These are phyloP conservation scores for Leiothrix lutea DNA, from an alignment of 2,113 vertebrate genomes.

Conservation along the genomic window DNA sequence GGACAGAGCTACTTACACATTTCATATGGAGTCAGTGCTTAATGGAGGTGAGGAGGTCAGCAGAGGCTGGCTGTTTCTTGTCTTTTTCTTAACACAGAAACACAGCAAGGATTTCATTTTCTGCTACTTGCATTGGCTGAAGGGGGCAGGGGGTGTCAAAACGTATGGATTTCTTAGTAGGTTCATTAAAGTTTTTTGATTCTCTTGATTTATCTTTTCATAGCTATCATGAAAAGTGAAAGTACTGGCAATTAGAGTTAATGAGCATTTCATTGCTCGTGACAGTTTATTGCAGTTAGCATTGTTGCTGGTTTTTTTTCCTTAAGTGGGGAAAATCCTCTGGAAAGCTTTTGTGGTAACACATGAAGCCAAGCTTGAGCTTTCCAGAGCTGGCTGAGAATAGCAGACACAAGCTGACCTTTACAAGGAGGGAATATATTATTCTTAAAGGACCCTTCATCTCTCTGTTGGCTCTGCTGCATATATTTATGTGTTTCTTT, in stretches of 20 bases:
- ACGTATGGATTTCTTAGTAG: slow-evolving; percentile 61
- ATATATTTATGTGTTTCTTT: neutral
- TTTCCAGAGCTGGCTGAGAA: neutral
- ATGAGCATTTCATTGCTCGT: slow-evolving; percentile 68
- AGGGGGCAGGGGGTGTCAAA: slow-evolving; percentile 43
- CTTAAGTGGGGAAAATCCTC: neutral
- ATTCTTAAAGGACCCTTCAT: neutral
- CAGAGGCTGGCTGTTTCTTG: neutral
- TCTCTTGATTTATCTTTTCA: slow-evolving; percentile 65
- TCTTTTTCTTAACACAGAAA: slow-evolving; percentile 31
- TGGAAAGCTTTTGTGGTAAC: neutral
- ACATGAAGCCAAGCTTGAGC: neutral
- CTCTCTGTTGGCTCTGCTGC: neutral
- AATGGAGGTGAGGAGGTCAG: slow-evolving; percentile 58
- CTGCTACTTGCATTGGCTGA: slow-evolving; percentile 7
- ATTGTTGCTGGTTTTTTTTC: neutral
- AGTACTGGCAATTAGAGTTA: slow-evolving; percentile 68
- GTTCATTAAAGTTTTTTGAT: slow-evolving; percentile 64
- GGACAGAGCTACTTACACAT: slow-evolving; percentile 5
- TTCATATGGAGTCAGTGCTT: neutral
- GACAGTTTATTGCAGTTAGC: slow-evolving; percentile 66
- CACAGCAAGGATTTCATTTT: slow-evolving; percentile 49
- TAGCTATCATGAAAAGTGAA: slow-evolving; percentile 61
- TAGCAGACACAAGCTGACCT: neutral
- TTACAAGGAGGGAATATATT: neutral